Evolutionary conservation across 2,888 invertebrate genomes (phyloP).

Genomic region (Caenorhabditis macrosperma): DNA sequence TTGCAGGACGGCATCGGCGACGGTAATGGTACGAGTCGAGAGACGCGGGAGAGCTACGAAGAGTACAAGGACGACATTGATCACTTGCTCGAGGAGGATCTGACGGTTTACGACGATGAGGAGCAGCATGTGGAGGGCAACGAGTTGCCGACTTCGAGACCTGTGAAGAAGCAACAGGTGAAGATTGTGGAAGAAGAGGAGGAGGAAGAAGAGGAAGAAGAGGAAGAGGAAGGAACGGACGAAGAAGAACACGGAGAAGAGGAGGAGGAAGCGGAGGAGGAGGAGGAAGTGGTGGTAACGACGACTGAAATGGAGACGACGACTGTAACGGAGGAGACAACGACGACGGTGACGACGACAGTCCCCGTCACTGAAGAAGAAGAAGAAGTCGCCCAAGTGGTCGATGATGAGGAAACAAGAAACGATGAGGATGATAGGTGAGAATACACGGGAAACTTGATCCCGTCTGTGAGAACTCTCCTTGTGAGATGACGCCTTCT

Average conservation of each 20-base stretch:
- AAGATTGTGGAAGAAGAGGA: slow-evolving; percentile 16
- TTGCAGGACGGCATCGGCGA: slow-evolving; percentile 25
- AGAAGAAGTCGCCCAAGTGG: no score
- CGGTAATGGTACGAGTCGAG: slow-evolving; percentile 27
- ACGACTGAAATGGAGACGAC: slow-evolving; percentile 6
- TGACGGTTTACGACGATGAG: slow-evolving; percentile 37
- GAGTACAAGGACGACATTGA: slow-evolving; percentile 54
- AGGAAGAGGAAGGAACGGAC: slow-evolving; percentile 20
- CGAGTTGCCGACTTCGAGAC: background rate
- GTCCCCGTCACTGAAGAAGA: slow-evolving; percentile 11
- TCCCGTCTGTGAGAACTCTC: slow-evolving; percentile 10
- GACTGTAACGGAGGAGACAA: background rate
- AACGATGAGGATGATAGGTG: slow-evolving; percentile 23
- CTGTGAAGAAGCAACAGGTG: background rate
- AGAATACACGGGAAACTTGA: slow-evolving; percentile 45
- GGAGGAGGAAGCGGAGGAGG: no score
- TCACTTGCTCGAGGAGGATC: slow-evolving; percentile 34
- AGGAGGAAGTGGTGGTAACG: background rate
- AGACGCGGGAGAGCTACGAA: slow-evolving; percentile 32
- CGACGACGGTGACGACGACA: slow-evolving; percentile 8
- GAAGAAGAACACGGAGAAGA: slow-evolving; percentile 25
- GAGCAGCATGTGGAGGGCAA: background rate
- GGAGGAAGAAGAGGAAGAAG: slow-evolving; percentile 12
- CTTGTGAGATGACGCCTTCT: background rate
- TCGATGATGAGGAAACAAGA: no score